Evolutionary conservation across 2,797 vertebrate genomes (phyloP), one percentile per base, ranked within the genome.

Genomic region (Cynopterus sphinx): DNA sequence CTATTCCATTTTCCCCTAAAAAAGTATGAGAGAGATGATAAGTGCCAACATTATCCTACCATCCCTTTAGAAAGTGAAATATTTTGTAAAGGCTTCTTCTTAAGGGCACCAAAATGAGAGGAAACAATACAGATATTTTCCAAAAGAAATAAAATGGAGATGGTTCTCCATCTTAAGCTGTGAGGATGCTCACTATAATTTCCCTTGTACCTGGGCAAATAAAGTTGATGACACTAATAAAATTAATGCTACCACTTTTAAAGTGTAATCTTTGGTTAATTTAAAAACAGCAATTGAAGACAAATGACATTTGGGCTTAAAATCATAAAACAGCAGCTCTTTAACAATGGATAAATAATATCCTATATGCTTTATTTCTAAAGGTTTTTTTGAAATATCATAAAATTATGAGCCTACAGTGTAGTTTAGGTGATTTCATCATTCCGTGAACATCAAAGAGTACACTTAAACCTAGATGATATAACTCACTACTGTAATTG

Each of bases 61-160:
- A 85, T 53, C 17, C 26, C 81, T 91, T 94, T 65, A 96, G n/a
- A 74, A 95, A 95, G 21, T 46, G 17, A 87, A 89, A 68, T 16
- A 85, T 9, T 88, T 63, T n/a, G 21, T 51, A 74, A 88, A 93
- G 12, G 3, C 5, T 81, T 91, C 71, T 87, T 53, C 53, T 75
- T 85, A 75, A 73, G 55, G 41, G 90, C 41, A 19, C 26, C 51
- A 75, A 92, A 90, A 78, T 79, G 28, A 71, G 61, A 95, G 46
- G 39, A 74, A 70, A 81, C 33, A 49, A 46, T 17, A 91, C 1
- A 2, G 26, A 0, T 51, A 81, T 43, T 31, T 87, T 94, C 19
- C 31, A 67, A 55, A 78, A 84, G 36, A 74, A 90, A 61, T 21
- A 82, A 61, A 75, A 0, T 77, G 59, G n/a, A 96, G 57, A 74